Evolutionary conservation across 2,888 invertebrate species (phyloP), one percentile per base, ranked within the genome.

Genomic region (Chaetogeoica ovagalla): DNA sequence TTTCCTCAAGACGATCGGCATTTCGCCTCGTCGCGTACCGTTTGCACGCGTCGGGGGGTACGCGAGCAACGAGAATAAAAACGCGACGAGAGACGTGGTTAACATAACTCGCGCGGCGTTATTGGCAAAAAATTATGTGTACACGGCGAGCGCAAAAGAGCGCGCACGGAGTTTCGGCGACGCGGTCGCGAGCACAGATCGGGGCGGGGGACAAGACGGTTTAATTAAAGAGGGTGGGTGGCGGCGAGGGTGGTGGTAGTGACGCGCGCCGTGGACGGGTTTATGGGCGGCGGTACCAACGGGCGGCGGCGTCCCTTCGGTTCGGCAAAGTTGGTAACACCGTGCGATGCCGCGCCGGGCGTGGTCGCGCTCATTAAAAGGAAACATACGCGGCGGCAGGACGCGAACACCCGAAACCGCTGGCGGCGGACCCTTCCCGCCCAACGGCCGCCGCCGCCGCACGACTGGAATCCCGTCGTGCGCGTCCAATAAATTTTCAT

Each of bases 401-500:
- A 68, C 59, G 76, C 68, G 59, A 63, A 70, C 52, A 79, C 70
- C 70, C 79, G 55, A 71, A 79, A 79, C 79, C 79, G 69, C 79
- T 39, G 30, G 63, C 59, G 43, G n/a, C n/a, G n/a, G n/a, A 43
- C 75, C 74, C 74, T 55, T 37, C 21, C 63, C 74, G 39, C 57
- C 71, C 48, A 13, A 11, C 52, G n/a, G 52, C 43, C 23, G 6
- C 37, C 30, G 3, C 48, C 37, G 13, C 77, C 39, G 60, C 17
- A 39, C 43, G 19, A 62, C 70, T 57, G 79, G 71, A 79, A 79
- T 79, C 65, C 79, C 79, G 79, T 70, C 60, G 77, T 71, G 70
- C 69, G 79, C 63, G 70, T 39, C 79, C 70, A 71, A 79, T 79
- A 79, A 79, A 79, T 79, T 79, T 79, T 60, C 70, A 79, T 79